phyloP scores from a whole-genome alignment of 2,888 invertebrate genomes.

The Pseudanteris insignis region DNA sequence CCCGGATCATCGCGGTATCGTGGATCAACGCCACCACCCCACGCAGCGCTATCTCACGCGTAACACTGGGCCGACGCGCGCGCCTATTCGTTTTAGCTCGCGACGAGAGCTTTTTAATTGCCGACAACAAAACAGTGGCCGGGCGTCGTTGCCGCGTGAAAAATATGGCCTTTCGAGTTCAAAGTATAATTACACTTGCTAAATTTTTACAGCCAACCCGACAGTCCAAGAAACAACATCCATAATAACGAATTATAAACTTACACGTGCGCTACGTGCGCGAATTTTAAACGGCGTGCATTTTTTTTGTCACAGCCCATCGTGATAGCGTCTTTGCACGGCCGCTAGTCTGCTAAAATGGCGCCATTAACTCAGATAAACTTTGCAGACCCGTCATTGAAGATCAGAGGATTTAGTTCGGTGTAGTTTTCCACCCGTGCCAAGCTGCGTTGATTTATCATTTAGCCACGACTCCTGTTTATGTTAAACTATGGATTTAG shows the following conservation, averaged over 20 bases:
- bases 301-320: slow-evolving; percentile 27
- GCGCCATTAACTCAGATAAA: slow-evolving; percentile 18
- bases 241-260: slow-evolving; percentile 38
- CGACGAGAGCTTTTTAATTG: slow-evolving; percentile 20
- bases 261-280: slow-evolving; percentile 37
- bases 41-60: slow-evolving; percentile 3
- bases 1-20: slow-evolving; percentile 44
- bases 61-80: not conserved
- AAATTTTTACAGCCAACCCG: slow-evolving; percentile 31
- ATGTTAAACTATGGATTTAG: too few relatives aligned
- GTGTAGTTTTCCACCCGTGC: too few relatives aligned
- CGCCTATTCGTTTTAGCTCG: slow-evolving; percentile 1
- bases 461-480: too few relatives aligned
- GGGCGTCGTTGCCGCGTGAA: slow-evolving; percentile 4
- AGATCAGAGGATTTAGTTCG: slow-evolving; percentile 18
- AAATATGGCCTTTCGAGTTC: slow-evolving; percentile 17
- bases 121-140: slow-evolving; percentile 25
- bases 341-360: too few relatives aligned
- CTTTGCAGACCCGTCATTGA: slow-evolving; percentile 1
- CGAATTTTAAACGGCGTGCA: slow-evolving; percentile 24
- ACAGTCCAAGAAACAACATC: slow-evolving; percentile 31
- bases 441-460: too few relatives aligned
- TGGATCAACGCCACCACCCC: slow-evolving; percentile 54
- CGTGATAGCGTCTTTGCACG: slow-evolving; percentile 25
- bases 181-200: slow-evolving; percentile 41